These are phyloP conservation scores for Actinemys pallida DNA, from an alignment of 2,113 vertebrate species.

Conservation along the genomic window DNA sequence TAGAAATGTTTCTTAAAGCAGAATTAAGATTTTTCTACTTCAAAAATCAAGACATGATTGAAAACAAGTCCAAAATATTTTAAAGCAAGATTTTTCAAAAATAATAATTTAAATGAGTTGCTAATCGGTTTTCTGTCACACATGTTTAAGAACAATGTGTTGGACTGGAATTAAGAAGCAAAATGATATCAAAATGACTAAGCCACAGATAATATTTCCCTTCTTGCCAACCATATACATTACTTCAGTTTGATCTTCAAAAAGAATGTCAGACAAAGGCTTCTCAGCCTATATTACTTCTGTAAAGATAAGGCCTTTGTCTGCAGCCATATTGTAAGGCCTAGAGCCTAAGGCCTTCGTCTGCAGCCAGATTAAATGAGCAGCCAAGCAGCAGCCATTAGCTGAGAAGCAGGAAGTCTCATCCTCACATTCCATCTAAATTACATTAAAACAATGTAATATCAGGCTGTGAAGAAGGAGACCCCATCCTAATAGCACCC, in stretches of 20 bases:
- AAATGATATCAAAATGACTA: not conserved
- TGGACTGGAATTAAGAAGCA: not conserved
- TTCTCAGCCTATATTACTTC: not conserved
- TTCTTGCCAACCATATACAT: not conserved
- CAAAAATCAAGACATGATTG: conserved; percentile 1
- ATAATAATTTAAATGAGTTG: not conserved
- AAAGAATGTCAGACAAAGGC: not conserved
- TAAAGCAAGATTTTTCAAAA: not conserved
- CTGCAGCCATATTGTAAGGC: too few relatives aligned
- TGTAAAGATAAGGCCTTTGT: too few relatives aligned
- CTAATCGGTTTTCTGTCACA: not conserved
- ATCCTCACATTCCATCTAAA: too few relatives aligned
- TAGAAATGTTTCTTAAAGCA: not conserved
- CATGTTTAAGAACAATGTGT: not conserved
- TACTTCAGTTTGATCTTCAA: not conserved
- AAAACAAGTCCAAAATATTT: not conserved
- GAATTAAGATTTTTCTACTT: not conserved
- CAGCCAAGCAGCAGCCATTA: too few relatives aligned
- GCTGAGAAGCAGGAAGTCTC: too few relatives aligned
- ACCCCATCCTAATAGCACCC: too few relatives aligned
- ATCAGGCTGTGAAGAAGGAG: too few relatives aligned
- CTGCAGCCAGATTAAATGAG: too few relatives aligned
- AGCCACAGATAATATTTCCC: not conserved
- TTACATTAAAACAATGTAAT: too few relatives aligned
- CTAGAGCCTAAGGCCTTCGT: too few relatives aligned